These are phyloP conservation scores for Eolophus roseicapilla DNA, from an alignment of 2,113 vertebrate genomes.

Conservation along the genomic window DNA sequence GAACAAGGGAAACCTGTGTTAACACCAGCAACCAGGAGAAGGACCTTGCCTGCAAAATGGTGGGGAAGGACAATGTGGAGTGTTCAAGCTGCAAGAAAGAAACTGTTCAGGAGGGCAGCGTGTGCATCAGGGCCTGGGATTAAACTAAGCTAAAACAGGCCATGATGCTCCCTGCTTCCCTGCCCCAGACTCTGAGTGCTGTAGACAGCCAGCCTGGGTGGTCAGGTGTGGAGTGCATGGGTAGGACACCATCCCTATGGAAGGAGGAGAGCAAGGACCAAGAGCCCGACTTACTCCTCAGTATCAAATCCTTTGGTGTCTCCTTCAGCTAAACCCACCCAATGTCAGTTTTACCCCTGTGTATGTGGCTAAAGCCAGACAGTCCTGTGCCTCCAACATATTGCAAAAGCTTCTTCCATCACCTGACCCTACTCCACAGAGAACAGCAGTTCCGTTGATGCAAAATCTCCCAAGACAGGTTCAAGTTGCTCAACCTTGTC, in stretches of 20 bases:
- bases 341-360: background rate
- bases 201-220: slow-evolving; percentile 11
- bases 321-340: background rate
- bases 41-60: slow-evolving; percentile 30
- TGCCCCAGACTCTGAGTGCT: background rate
- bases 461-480: background rate
- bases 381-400: background rate
- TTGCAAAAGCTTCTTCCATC: background rate
- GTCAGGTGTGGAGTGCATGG: background rate
- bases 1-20: slow-evolving; percentile 80
- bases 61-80: slow-evolving; percentile 56
- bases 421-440: background rate
- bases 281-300: background rate
- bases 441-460: background rate
- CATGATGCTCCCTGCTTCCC: background rate
- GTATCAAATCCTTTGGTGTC: background rate
- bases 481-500: background rate
- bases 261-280: background rate
- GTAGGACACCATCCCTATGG: background rate
- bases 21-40: slow-evolving; percentile 59
- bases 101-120: slow-evolving; percentile 50
- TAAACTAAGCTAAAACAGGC: background rate
- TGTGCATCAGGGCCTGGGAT: slow-evolving; percentile 41
- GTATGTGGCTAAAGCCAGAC: background rate
- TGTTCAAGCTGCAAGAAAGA: slow-evolving; percentile 64